phyloP scores from a whole-genome alignment of 1,140 invertebrate species.

The Ectropis grisescens region DNA sequence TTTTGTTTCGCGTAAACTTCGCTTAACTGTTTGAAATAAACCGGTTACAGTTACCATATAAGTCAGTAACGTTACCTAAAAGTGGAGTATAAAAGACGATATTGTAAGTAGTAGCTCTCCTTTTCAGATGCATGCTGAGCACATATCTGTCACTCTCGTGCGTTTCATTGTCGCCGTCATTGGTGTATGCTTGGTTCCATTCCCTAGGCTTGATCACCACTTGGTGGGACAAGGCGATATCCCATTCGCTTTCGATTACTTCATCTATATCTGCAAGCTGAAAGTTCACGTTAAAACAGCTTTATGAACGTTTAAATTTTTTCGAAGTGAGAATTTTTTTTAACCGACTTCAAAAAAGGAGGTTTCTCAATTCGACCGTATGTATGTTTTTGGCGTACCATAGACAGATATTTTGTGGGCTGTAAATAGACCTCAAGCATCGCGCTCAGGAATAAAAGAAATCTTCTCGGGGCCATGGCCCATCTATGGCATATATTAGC shows the following conservation, averaged over 20 bases:
- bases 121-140: conserved; percentile 23
- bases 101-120: conserved; percentile 28
- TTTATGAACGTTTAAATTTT: too few species aligned
- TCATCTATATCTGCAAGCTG: conserved; percentile 34
- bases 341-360: too few species aligned
- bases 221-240: conserved; percentile 12
- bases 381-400: too few species aligned
- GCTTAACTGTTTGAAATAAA: too few species aligned
- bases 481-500: too few species aligned
- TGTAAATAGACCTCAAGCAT: too few species aligned
- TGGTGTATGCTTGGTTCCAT: conserved; percentile 20
- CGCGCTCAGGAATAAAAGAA: too few species aligned
- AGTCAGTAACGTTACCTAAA: conserved; percentile 32
- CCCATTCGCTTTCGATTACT: conserved; percentile 34
- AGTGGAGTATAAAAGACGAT: conserved; percentile 52
- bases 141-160: conserved; percentile 32
- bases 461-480: too few species aligned
- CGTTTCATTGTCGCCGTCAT: conserved; percentile 13
- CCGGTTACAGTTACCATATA: background rate
- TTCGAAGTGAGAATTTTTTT: too few species aligned
- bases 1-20: too few species aligned
- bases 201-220: conserved; percentile 13
- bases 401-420: too few species aligned
- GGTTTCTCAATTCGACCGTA: too few species aligned
- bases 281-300: conserved; percentile 1